A percentile compares a stretch with the other conserved stretches of the same genome.
These are phyloP conservation scores for Lydus trimaculatus DNA, from an alignment of 2,888 invertebrate genomes.

Conservation along the genomic window DNA sequence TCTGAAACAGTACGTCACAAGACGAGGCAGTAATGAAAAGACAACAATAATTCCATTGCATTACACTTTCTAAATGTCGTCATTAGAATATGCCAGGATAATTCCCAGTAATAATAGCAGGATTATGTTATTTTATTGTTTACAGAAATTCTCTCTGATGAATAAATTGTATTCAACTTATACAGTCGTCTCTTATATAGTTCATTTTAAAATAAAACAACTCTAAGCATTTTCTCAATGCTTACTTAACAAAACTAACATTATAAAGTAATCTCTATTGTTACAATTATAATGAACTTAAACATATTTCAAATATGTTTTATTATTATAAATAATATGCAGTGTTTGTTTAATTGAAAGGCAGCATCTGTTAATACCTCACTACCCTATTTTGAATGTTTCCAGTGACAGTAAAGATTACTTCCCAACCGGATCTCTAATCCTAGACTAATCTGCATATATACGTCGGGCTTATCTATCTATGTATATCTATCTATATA, in stretches of 20 bases:
- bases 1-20: not conserved
- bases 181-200: not conserved
- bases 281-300: not conserved
- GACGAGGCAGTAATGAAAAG: not conserved
- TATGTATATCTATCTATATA: not conserved
- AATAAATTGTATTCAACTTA: not conserved
- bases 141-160: not conserved
- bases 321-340: not conserved
- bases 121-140: conserved; percentile 1
- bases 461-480: not conserved
- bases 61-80: conserved; percentile 8
- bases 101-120: conserved; percentile 4
- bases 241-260: not conserved
- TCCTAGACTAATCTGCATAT: conserved; percentile 19
- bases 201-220: not conserved
- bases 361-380: conserved; percentile 2
- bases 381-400: not conserved
- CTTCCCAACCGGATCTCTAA: conserved; percentile 15
- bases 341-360: not conserved
- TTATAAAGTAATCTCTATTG: not conserved
- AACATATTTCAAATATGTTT: not conserved
- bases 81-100: conserved; percentile 11
- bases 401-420: conserved; percentile 19
- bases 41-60: conserved; percentile 13
- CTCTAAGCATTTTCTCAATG: not conserved